Conservation (phyloP, 2,797 vertebrate genomes). For the Pipistrellus kuhlii region DNA sequence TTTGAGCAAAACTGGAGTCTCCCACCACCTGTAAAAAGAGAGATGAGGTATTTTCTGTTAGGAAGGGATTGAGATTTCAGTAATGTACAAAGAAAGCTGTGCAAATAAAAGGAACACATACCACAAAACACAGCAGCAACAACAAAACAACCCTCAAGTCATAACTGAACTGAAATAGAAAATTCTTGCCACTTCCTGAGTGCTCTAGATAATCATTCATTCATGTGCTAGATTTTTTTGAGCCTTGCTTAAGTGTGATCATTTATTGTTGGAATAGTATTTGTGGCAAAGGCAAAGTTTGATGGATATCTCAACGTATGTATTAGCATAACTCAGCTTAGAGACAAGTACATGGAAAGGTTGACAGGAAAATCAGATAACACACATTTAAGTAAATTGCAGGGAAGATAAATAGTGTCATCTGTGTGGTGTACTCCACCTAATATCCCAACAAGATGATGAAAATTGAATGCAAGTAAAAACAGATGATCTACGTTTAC, state of each 20-base stretch:
- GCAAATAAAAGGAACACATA: background rate
- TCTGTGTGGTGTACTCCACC: background rate
- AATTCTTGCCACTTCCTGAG: background rate
- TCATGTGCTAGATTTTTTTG: background rate
- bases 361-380: slow-evolving; percentile 45
- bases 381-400: slow-evolving; percentile 18
- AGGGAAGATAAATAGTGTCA: slow-evolving; percentile 45
- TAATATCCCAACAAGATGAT: slow-evolving; percentile 55
- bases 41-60: background rate
- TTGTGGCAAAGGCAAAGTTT: background rate
- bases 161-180: background rate
- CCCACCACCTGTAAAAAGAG: background rate
- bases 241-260: background rate
- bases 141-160: background rate
- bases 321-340: background rate
- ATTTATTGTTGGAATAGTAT: background rate
- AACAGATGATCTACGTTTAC: slow-evolving; percentile 9
- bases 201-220: background rate
- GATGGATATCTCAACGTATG: background rate
- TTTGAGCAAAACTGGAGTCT: background rate
- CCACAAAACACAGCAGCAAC: background rate
- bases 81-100: background rate
- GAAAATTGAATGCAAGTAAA: slow-evolving; percentile 37
- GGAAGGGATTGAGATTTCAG: background rate
- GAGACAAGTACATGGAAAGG: slow-evolving; percentile 7